Conservation (phyloP, 2,888 invertebrate genomes). For the Zhuqinia jingwanae region DNA sequence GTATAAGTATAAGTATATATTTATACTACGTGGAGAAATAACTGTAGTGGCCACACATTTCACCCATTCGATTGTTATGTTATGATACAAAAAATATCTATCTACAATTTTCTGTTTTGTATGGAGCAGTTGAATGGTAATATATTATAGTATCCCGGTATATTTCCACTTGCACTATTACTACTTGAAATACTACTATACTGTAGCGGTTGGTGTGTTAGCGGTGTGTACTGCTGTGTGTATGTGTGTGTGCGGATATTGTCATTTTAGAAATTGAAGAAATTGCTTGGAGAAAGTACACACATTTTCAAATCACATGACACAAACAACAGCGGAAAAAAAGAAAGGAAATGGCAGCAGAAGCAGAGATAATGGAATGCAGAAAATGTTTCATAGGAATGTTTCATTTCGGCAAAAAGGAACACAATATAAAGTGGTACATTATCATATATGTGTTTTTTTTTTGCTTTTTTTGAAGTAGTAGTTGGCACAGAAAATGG, state of each 20-base stretch:
- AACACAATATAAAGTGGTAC: slow-evolving; percentile 24
- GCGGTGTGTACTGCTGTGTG: no score
- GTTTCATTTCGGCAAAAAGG: slow-evolving; percentile 55
- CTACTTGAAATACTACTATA: not conserved
- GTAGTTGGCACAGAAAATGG: slow-evolving; percentile 30
- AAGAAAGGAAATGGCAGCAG: not conserved
- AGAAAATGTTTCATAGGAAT: slow-evolving; percentile 61
- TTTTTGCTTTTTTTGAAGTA: slow-evolving; percentile 22
- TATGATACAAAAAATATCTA: slow-evolving; percentile 56
- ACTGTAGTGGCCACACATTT: slow-evolving; percentile 38
- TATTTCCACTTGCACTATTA: no score
- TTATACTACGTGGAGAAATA: slow-evolving; percentile 15
- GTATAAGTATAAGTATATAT: not conserved
- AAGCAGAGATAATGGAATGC: slow-evolving; percentile 51
- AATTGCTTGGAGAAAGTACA: slow-evolving; percentile 55
- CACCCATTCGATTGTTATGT: slow-evolving; percentile 57
- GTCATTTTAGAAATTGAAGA: slow-evolving; percentile 62
- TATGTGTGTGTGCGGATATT: slow-evolving; percentile 35
- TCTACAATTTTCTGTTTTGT: slow-evolving; percentile 18
- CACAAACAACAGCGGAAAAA: slow-evolving; percentile 16
- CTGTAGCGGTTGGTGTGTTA: not conserved
- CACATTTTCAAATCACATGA: not conserved
- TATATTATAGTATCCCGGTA: not conserved
- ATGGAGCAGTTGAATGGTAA: slow-evolving; percentile 47
- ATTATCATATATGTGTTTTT: slow-evolving; percentile 16